These are phyloP conservation scores for Halictus ligatus DNA, from an alignment of 2,888 invertebrate genomes.

Conservation along the genomic window DNA sequence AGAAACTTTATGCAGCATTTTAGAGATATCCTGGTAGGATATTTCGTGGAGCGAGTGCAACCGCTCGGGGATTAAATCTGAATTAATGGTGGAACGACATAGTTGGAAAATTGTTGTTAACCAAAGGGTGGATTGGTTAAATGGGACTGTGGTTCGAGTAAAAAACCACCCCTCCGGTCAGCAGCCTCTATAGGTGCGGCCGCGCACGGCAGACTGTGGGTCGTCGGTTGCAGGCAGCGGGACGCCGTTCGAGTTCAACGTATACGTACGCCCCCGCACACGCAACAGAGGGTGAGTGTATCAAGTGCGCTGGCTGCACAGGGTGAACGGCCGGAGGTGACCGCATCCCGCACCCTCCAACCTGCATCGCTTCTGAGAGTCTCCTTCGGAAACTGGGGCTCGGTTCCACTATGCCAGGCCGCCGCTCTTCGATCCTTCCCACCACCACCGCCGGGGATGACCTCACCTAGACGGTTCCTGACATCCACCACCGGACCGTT, in stretches of 20 bases:
- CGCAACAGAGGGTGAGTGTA: conserved; percentile 60
- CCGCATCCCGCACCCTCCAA: conserved; percentile 76
- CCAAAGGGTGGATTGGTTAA: neutral
- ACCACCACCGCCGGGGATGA: conserved; percentile 30
- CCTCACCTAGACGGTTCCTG: conserved; percentile 29
- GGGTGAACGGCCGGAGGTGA: conserved; percentile 79
- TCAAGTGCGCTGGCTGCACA: conserved; percentile 75
- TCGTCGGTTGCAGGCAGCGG: conserved; percentile 58
- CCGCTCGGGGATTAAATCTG: neutral
- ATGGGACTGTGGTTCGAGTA: neutral
- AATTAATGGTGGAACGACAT: neutral
- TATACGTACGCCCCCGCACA: conserved; percentile 52
- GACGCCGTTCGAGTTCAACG: conserved; percentile 41
- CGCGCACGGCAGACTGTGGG: conserved; percentile 44
- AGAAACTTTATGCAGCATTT: too few species aligned
- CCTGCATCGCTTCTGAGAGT: conserved; percentile 58
- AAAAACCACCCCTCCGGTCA: conserved; percentile 9
- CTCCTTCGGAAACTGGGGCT: conserved; percentile 72
- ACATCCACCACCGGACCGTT: conserved; percentile 30
- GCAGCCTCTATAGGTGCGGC: conserved; percentile 9
- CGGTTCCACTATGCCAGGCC: conserved; percentile 53
- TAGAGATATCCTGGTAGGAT: too few species aligned
- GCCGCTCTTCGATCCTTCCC: conserved; percentile 55
- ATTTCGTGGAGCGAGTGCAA: too few species aligned
- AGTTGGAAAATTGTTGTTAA: neutral